Evolutionary conservation across 2,113 vertebrate species (phyloP).

Genomic region (Burhinus bistriatus): DNA sequence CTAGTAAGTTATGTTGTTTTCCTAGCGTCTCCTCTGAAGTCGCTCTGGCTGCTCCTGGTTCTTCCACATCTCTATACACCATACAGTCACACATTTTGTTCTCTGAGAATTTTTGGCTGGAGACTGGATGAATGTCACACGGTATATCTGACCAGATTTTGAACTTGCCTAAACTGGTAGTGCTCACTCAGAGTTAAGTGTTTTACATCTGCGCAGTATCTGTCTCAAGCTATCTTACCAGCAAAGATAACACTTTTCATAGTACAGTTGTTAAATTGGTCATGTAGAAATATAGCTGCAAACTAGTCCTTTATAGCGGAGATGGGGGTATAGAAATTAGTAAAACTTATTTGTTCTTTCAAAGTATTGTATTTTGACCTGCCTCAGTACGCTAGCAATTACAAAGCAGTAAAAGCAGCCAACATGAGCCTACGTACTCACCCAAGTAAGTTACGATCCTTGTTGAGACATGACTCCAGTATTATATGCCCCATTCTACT

Average conservation of each 20-base stretch:
- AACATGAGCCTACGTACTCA: background rate
- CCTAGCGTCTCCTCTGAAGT: slow-evolving; percentile 40
- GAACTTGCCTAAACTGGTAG: slow-evolving; percentile 4
- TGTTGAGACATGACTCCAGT: slow-evolving; percentile 12
- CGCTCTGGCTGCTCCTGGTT: slow-evolving; percentile 19
- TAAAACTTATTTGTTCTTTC: background rate
- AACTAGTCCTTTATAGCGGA: background rate
- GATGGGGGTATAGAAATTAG: rapidly evolving
- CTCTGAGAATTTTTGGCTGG: slow-evolving; percentile 28
- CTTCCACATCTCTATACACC: background rate
- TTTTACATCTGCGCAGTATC: background rate
- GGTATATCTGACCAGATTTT: background rate
- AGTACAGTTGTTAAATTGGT: background rate
- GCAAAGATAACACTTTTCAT: background rate
- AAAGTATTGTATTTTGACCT: background rate
- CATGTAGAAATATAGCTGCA: background rate
- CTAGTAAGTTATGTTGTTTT: slow-evolving; percentile 59
- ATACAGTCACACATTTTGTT: background rate
- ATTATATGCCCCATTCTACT: background rate
- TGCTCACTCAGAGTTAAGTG: background rate
- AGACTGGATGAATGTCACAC: background rate
- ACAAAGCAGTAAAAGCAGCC: background rate
- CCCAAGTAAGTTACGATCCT: background rate
- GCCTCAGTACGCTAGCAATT: background rate
- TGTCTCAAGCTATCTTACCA: background rate